These are phyloP conservation scores for Creontiades dilutus DNA, from an alignment of 2,888 invertebrate species.

Conservation along the genomic window DNA sequence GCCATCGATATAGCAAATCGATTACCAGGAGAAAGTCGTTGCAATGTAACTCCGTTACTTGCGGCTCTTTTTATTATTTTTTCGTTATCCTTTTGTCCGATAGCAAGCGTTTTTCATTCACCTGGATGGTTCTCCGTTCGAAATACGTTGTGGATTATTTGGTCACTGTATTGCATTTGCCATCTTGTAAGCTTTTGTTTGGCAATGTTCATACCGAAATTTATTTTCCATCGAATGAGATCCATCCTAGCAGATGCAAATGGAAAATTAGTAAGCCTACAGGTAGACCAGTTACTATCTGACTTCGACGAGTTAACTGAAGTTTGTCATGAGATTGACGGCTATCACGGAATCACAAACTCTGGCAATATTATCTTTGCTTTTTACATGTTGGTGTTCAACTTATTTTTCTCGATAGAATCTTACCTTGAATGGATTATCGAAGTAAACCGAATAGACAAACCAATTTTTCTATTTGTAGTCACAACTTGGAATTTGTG, in stretches of 20 bases:
- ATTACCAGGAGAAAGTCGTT: neutral
- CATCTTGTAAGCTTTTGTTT: neutral
- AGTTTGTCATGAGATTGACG: neutral
- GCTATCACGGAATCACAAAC: neutral
- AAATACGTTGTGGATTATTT: neutral
- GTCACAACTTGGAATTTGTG: neutral
- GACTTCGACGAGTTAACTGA: neutral
- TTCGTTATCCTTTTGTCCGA: no score
- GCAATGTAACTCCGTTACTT: neutral
- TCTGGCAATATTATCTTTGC: neutral
- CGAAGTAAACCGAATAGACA: neutral
- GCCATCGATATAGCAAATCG: neutral
- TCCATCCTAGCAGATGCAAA: neutral
- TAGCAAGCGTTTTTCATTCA: no score
- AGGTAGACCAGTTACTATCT: neutral
- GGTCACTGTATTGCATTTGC: neutral
- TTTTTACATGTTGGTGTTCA: neutral
- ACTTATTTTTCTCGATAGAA: neutral
- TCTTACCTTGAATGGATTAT: neutral
- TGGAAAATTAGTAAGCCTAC: neutral
- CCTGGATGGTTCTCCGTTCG: no score
- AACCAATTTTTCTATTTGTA: neutral
- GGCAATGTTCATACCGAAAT: neutral
- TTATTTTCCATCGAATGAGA: no score
- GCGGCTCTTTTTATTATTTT: neutral